Base-by-base conservation (phyloP, 2,113 vertebrate genomes). In the Sterrhoptilus dennistouni region DNA sequence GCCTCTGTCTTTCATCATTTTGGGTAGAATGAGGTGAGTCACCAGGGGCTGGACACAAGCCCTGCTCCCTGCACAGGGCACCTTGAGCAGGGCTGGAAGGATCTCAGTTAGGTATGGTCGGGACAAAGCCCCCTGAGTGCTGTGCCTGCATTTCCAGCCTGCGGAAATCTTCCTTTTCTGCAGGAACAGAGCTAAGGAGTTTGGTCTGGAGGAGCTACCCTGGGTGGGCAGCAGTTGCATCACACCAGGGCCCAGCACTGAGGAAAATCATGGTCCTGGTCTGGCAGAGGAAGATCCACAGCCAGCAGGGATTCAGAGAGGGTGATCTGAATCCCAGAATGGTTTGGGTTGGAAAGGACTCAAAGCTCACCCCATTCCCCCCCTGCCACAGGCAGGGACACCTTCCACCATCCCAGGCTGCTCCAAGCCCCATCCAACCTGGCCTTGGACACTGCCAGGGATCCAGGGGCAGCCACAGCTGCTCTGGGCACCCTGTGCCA, bases 351-450 rank as follows among this genome's bases (percentile, higher is more conserved):
- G 47, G 40, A 2, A 53, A 5, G 27, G n/a, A 27, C 17, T 69
- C 0, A 47, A 15, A 75, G 3, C 4, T 0, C 61, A 25, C 0
- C 69, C 16, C 0, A 1, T 4, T 0, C 33, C 69, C 21, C 4
- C 38, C 53, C 61, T 60, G 61, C 45, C 60, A 52, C 12, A 38
- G 38, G 45, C 20, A 82, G 61, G 16, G 63, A 27, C 47, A 14
- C 54, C 40, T 69, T 0, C 78, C 87, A 35, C 47, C 3, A 1
- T 22, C n/a, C 63, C 63, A 54, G n/a, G 40, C 0, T 18, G 40
- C 61, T 76, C 61, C 76, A 1, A 57, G 13, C 50, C 29, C 66
- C 5, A 2, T 8, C 76, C 77, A 66, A 1, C 44, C 77, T 45
- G 87, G 68, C 60, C 60, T 59, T 38, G 44, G 60, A 0, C 77